Evolutionary conservation across 2,113 vertebrate genomes (phyloP).

Genomic region (Cairina moschata): DNA sequence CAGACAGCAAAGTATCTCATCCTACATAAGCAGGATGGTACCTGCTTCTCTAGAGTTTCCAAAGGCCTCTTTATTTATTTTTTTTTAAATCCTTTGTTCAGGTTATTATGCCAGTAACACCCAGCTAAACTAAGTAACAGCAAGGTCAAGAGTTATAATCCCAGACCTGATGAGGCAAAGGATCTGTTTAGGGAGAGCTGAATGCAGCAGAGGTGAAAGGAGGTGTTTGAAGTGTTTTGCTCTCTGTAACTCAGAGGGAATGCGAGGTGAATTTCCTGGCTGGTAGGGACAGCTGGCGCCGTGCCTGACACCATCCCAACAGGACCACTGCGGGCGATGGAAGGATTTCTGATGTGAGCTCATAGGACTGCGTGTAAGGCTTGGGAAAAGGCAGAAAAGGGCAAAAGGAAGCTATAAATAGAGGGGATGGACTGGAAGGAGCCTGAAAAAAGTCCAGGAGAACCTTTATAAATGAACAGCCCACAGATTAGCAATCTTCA

Average conservation of each 20-base stretch:
- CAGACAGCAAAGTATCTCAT: background rate
- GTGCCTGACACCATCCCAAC: background rate
- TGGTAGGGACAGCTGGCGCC: background rate
- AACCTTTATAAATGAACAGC: background rate
- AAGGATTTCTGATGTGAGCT: background rate
- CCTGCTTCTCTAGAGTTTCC: background rate
- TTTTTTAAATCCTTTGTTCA: background rate
- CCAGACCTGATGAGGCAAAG: background rate
- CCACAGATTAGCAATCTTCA: background rate
- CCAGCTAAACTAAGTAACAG: background rate
- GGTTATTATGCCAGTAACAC: background rate
- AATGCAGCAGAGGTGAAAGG: background rate
- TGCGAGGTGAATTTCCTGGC: background rate
- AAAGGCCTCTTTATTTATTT: background rate
- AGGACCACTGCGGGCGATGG: background rate
- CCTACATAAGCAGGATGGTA: background rate
- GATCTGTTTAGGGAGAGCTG: background rate
- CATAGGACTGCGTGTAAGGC: rapidly evolving
- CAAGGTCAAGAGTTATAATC: background rate
- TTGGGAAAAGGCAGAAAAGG: background rate
- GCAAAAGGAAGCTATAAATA: background rate
- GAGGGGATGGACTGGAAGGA: background rate
- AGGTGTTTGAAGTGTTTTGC: background rate
- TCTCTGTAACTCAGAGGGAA: background rate
- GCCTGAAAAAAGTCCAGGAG: background rate